phyloP scores from a whole-genome alignment of 1,140 invertebrate species.

The Leptopilina clavipes region DNA sequence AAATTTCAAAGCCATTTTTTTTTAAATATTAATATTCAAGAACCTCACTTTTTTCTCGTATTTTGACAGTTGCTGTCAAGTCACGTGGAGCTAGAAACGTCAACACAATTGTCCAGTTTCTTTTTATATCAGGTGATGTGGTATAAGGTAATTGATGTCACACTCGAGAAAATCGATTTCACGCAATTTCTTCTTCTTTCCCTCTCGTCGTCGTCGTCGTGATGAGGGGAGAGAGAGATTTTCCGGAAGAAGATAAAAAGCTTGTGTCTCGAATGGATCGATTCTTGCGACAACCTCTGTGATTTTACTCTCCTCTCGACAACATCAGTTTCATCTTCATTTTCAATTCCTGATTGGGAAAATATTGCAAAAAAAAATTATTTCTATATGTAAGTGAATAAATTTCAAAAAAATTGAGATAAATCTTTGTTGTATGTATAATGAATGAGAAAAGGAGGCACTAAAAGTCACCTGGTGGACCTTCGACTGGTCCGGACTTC shows the following conservation, averaged over 20 bases:
- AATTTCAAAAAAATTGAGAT: no score
- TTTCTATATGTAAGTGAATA: neutral
- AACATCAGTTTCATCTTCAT: slow-evolving; percentile 24
- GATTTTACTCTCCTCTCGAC: slow-evolving; percentile 39
- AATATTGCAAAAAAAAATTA: neutral
- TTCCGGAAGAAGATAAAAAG: neutral
- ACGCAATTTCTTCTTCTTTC: neutral
- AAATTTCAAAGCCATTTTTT: neutral
- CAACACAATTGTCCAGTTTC: neutral
- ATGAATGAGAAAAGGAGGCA: slow-evolving; percentile 27
- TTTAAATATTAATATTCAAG: no score
- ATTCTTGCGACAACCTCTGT: slow-evolving; percentile 20
- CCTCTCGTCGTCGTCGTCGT: neutral
- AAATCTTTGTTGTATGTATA: neutral
- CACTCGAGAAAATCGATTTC: neutral
- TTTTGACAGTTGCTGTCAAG: slow-evolving; percentile 11
- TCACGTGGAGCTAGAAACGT: slow-evolving; percentile 14
- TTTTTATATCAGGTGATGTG: neutral
- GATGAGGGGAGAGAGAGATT: neutral
- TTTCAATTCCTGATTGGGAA: neutral
- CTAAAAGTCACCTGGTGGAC: slow-evolving; percentile 38
- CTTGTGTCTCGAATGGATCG: slow-evolving; percentile 43
- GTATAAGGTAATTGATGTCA: neutral
- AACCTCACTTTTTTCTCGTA: neutral
- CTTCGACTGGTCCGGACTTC: slow-evolving; percentile 36